Base-by-base conservation (phyloP, 1,140 invertebrate species). In the Eumeta japonica region DNA sequence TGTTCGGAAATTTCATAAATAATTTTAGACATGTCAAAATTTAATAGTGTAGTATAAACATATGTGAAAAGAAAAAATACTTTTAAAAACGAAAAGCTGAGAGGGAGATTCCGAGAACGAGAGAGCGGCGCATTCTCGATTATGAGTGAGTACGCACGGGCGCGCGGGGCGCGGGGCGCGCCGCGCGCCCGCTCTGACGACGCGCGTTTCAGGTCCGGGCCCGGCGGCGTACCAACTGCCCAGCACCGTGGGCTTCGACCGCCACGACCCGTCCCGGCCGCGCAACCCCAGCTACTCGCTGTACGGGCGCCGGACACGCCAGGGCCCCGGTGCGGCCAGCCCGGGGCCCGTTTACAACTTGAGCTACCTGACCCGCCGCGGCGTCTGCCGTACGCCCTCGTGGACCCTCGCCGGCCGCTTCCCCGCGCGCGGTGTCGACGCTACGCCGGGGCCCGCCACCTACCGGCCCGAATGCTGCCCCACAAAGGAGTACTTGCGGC, bases 141-240 rank as follows among this genome's bases (percentile, higher is more conserved):
- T n/a, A n/a, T n/a, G n/a, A n/a, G n/a, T n/a, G n/a, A n/a, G n/a
- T n/a, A n/a, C n/a, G n/a, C n/a, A n/a, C n/a, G n/a, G n/a, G n/a
- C n/a, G n/a, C n/a, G n/a, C n/a, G n/a, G n/a, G n/a, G n/a, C n/a
- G n/a, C n/a, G n/a, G n/a, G n/a, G n/a, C n/a, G n/a, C n/a, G n/a
- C n/a, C n/a, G n/a, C n/a, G n/a, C n/a, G n/a, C n/a, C n/a, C n/a
- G n/a, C n/a, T n/a, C n/a, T n/a, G n/a, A n/a, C n/a, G n/a, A n/a
- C n/a, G n/a, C n/a, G n/a, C n/a, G n/a, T n/a, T n/a, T n/a, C 43
- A 72, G 83, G 82, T 10, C 83, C 83, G 31, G 83, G 82, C 16
- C 82, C 83, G 3, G 81, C 79, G 31, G 79, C 80, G 10, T 84
- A 84, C 49, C 47, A 52, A 41, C 58, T 85, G 43, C 82, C 82